Conservation (phyloP, 2,113 vertebrate species). For the Anarhynchus alexandrinus region DNA sequence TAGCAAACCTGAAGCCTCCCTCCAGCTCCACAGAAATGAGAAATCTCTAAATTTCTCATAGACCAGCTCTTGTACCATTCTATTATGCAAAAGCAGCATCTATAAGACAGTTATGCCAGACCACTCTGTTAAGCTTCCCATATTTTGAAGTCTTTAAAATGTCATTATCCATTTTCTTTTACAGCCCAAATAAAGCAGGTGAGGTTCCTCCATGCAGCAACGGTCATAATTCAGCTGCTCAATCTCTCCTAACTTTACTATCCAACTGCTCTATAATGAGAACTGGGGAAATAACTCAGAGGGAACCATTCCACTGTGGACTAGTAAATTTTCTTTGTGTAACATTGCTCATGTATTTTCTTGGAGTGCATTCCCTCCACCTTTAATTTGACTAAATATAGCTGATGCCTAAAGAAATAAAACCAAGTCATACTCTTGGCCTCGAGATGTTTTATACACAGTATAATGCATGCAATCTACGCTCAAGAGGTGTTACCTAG, state of each 20-base stretch:
- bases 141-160: constrained; percentile 40
- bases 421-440: background rate
- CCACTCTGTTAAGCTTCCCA: background rate
- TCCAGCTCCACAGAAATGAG: background rate
- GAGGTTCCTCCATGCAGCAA: background rate
- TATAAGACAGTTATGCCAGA: background rate
- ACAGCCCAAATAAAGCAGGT: constrained; percentile 43
- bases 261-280: constrained; percentile 7
- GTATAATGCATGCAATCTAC: background rate
- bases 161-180: constrained; percentile 53
- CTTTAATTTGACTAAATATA: constrained; percentile 13
- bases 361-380: background rate
- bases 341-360: background rate
- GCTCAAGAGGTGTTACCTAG: background rate
- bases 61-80: background rate
- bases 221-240: background rate
- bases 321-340: constrained; percentile 25
- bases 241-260: constrained; percentile 14
- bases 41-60: background rate
- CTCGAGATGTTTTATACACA: background rate
- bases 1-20: background rate
- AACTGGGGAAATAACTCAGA: constrained; percentile 34
- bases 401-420: constrained; percentile 16
- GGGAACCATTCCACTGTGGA: background rate
- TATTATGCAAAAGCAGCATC: background rate